Percentiles rank a stretch among this genome's conserved stretches.
phyloP scores from a whole-genome alignment of 2,888 invertebrate species.

The Cactoblastis cactorum region DNA sequence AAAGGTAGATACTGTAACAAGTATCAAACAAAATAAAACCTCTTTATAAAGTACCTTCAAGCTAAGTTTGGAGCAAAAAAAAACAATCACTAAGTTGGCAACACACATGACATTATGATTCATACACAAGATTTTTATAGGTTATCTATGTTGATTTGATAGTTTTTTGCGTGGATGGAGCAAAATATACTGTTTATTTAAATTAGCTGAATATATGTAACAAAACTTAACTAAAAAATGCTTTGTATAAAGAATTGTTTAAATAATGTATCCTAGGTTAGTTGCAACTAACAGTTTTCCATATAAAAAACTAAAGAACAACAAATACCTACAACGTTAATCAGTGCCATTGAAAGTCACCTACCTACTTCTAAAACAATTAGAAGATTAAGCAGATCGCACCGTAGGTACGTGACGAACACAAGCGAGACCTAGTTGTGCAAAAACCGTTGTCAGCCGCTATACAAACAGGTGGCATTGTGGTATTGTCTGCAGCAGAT shows the following conservation, averaged over 20 bases:
- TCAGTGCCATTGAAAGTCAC: background rate
- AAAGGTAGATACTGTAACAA: no score
- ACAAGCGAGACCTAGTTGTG: conserved; percentile 57
- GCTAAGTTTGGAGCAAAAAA: no score
- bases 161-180: no score
- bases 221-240: no score
- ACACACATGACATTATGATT: conserved; percentile 8
- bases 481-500: conserved; percentile 40
- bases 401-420: conserved; percentile 42
- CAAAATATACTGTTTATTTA: no score
- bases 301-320: no score
- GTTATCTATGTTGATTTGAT: conserved; percentile 49
- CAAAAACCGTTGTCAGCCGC: conserved; percentile 64
- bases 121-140: conserved; percentile 25
- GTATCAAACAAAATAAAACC: no score
- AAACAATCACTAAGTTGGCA: background rate
- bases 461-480: conserved; percentile 47
- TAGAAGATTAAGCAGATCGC: conserved; percentile 27
- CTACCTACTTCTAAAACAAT: conserved; percentile 13
- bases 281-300: no score
- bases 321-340: background rate
- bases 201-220: no score
- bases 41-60: no score
- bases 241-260: no score
- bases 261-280: no score